Base-by-base conservation (phyloP, 1,140 invertebrate species). In the Atopsyche davidsoni region DNA sequence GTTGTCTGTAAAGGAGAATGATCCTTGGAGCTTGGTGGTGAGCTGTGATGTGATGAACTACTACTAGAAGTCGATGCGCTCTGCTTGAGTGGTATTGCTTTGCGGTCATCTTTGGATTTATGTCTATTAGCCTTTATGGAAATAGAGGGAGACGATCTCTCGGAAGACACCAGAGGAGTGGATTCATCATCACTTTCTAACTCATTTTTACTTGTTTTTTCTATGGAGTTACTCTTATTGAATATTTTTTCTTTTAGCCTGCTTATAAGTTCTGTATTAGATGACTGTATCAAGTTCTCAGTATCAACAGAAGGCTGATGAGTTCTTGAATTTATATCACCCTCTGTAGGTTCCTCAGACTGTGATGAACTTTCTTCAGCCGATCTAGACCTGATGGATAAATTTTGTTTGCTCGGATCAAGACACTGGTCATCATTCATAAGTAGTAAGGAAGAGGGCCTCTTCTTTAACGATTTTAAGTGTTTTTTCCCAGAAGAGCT, bases 171-270 rank as follows among this genome's bases (percentile, higher is more conserved):
- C 4, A 82, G 66, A 17, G 79, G 80, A 9, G 78, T 80, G 0
- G 77, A 79, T 59, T 82, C 80, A 56, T 80, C 79, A 56, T 81
- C 79, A 60, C 73, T 76, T n/a, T 67, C 64, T 2, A 53, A 40
- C 35, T 62, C 58, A 24, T 63, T 62, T 28, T 19, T 67, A 51
- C 42, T 56, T 28, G 59, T 52, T 10, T 68, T 65, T 22, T 65
- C 64, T 14, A 65, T 64, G 16, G 62, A 51, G 51, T 54, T 34
- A 13, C 62, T 64, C 55, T 64, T 63, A n/a, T 63, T 58, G 55
- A 66, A 58, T 25, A 72, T 63, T 59, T 64, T 66, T 43, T 72
- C 70, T 46, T 63, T 66, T 35, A 73, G 53, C 1, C 67, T 60
- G 39, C 65, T 58, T 16, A 73, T 62, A 2, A 63, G 55, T 57